phyloP scores from a whole-genome alignment of 2,797 vertebrate species.

The Lemur catta region DNA sequence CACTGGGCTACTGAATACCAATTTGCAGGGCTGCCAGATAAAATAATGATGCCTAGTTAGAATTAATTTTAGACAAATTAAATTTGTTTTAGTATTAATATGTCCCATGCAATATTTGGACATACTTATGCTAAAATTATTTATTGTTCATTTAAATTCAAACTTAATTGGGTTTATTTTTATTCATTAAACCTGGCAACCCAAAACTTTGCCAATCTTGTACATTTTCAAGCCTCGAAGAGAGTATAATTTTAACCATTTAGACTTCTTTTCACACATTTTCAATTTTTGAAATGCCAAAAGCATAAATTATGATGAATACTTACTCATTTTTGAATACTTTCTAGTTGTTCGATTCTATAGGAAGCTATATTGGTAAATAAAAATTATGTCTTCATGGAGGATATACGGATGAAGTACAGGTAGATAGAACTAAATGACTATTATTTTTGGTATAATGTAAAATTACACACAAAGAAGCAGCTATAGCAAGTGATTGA shows the following conservation, averaged over 20 bases:
- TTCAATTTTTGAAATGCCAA: background rate
- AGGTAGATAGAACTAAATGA: background rate
- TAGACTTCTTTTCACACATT: background rate
- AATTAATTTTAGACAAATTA: background rate
- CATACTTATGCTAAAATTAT: background rate
- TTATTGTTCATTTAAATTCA: background rate
- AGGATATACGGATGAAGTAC: background rate
- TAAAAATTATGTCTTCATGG: background rate
- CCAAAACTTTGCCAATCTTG: background rate
- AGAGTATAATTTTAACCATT: background rate
- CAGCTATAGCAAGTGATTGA: background rate
- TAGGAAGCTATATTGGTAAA: background rate
- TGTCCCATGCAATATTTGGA: background rate
- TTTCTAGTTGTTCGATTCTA: background rate
- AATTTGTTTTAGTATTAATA: background rate
- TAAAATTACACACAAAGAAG: background rate
- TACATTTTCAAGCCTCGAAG: background rate
- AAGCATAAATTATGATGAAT: background rate
- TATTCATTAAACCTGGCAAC: background rate
- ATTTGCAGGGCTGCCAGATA: background rate
- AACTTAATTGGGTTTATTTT: constrained; percentile 3
- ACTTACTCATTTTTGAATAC: background rate
- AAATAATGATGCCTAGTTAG: background rate
- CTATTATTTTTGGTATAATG: constrained; percentile 12
- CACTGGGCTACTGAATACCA: background rate